Evolutionary conservation across 1,140 invertebrate genomes (phyloP).

Genomic region (Drosophila equinoxialis): DNA sequence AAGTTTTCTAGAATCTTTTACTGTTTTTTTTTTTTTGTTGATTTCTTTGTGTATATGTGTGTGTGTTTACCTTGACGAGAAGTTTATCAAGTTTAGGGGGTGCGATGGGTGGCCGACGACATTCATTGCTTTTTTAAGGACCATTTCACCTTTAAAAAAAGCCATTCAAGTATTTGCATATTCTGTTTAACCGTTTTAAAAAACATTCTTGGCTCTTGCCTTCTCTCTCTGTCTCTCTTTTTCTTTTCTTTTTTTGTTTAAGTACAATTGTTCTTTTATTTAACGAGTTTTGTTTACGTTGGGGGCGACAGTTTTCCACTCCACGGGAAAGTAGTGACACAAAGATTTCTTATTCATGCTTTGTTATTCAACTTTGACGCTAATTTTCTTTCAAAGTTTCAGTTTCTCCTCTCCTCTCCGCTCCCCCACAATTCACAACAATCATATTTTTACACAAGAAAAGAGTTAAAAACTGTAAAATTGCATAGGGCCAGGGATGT

Average conservation of each 20-base stretch:
- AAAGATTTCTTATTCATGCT: constrained; percentile 74
- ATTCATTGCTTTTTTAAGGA: constrained; percentile 82
- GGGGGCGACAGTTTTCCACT: constrained; percentile 38
- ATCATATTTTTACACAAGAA: background rate
- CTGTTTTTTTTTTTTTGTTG: constrained; percentile 2
- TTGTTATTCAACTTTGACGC: constrained; percentile 78
- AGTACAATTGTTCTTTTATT: constrained; percentile 82
- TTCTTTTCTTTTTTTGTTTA: constrained; percentile 44
- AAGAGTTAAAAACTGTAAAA: constrained; percentile 22
- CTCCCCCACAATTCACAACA: background rate
- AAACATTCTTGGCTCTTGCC: constrained; percentile 34
- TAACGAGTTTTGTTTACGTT: constrained; percentile 81
- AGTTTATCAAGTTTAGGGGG: constrained; percentile 3
- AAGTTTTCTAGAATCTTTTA: constrained; percentile 47
- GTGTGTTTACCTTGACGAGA: constrained; percentile 20
- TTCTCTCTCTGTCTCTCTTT: constrained; percentile 25
- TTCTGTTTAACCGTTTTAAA: constrained; percentile 80
- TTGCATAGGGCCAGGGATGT: background rate
- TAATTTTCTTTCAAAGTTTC: constrained; percentile 72
- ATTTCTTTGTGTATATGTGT: constrained; percentile 12
- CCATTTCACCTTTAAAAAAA: constrained; percentile 82
- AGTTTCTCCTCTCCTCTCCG: background rate
- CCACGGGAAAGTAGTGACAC: constrained; percentile 55
- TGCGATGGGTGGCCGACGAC: constrained; percentile 14
- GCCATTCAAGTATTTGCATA: constrained; percentile 82